Evolutionary conservation across 2,797 vertebrate species (phyloP), one percentile per base, ranked within the genome.

Genomic region (Orientallactaga sibirica): DNA sequence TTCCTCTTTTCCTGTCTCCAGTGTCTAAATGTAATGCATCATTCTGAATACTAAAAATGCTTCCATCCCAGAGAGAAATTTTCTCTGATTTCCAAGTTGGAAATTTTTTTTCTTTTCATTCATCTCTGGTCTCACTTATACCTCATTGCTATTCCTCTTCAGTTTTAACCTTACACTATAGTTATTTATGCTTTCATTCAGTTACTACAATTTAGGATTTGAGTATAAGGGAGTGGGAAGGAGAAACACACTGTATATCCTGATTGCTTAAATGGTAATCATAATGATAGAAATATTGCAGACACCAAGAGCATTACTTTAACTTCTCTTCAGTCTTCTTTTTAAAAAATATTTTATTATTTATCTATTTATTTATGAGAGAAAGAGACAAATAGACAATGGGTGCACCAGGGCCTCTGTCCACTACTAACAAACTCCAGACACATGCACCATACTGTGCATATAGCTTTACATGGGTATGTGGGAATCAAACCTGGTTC

Each of bases 21-120:
- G 4, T 71, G 18, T 86, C 29, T 87, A 83, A 85, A 52, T 41
- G 52, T 18, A 33, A n/a, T 43, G 33, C 7, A 22, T 68, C 19
- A 19, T 68, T 90, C 7, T 55, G 52, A 95, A 83, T 81, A 81
- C 24, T 41, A 24, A 27, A 87, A 58, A 48, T 91, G 41, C 22
- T 77, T 68, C 20, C n/a, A 6, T n/a, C 24, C 11, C 10, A 41
- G 27, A 25, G 41, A 58, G 77, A 77, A 25, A 79, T 83, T 79
- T 70, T 78, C 68, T 79, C 55, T 79, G 58, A 67, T 77, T 92
- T 83, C 24, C 41, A 37, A 61, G 0, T 37, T 75, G 24, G 1
- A 90, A 68, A 12, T 73, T 64, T 11, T 83, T 27, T 4, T 88
- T 20, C 61, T 81, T 55, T 19, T 76, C 61, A 16, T 48, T 20